These are phyloP conservation scores for Falco naumanni DNA, from an alignment of 2,797 vertebrate species.

Conservation along the genomic window DNA sequence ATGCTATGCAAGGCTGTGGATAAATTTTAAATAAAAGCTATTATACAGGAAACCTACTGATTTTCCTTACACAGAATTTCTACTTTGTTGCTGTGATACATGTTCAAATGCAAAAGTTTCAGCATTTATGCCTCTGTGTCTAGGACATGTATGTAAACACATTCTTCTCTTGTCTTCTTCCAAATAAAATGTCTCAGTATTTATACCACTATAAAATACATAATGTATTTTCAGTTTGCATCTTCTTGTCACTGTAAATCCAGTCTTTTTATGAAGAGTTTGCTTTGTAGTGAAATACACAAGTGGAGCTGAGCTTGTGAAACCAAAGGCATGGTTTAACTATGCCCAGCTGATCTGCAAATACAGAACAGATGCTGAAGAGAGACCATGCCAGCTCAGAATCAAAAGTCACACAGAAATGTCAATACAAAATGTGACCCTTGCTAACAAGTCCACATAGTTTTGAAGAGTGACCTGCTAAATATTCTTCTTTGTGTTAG, in stretches of 20 bases:
- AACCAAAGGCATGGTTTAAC: neutral
- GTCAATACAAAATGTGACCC: neutral
- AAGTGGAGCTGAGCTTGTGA: neutral
- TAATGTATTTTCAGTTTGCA: neutral
- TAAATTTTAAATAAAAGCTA: constrained; percentile 13
- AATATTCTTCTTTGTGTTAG: neutral
- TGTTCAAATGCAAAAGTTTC: neutral
- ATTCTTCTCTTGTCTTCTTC: neutral
- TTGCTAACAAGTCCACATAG: neutral
- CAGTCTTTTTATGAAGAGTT: neutral
- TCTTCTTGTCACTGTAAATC: neutral
- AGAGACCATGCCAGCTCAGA: neutral
- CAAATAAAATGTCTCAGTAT: neutral
- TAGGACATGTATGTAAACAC: neutral
- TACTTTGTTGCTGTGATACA: neutral
- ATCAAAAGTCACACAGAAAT: neutral
- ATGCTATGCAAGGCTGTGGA: neutral
- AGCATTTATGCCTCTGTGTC: neutral
- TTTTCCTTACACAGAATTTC: neutral
- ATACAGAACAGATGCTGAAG: neutral
- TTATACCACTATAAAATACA: neutral
- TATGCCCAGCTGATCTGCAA: neutral
- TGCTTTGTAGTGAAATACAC: neutral
- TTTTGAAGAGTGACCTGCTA: neutral
- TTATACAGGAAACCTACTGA: neutral